A percentile compares a stretch with the other conserved stretches of the same genome.
Evolutionary conservation across 1,140 invertebrate species (phyloP).

Genomic region (Drosophila pseudoananassae): DNA sequence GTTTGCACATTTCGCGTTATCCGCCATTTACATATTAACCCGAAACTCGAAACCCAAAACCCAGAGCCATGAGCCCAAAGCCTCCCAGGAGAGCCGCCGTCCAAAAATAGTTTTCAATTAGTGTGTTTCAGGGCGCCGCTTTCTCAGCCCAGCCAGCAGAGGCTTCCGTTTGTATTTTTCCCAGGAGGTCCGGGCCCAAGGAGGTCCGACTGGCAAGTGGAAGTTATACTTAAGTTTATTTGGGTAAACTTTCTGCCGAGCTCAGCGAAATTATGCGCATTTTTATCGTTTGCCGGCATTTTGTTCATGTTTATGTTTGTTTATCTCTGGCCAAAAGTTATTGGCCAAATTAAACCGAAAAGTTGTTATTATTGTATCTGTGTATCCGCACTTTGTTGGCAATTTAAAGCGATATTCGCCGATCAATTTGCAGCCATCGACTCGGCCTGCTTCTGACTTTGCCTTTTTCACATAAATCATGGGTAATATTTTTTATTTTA

Average conservation of each 20-base stretch:
- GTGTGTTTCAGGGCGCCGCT: conserved; percentile 44
- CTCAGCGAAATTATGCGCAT: conserved; percentile 74
- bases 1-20: conserved; percentile 80
- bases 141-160: conserved; percentile 1
- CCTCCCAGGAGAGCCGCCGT: conserved; percentile 35
- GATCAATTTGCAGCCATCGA: conserved; percentile 21
- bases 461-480: conserved; percentile 32
- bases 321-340: conserved; percentile 60
- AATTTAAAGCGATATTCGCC: conserved; percentile 50
- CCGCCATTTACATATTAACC: conserved; percentile 78
- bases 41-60: conserved; percentile 41
- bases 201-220: conserved; percentile 1
- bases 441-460: conserved; percentile 9
- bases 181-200: no score
- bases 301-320: conserved; percentile 62
- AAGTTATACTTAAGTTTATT: conserved; percentile 73
- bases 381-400: conserved; percentile 32
- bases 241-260: conserved; percentile 57
- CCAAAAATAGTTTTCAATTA: conserved; percentile 82
- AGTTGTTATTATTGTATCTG: conserved; percentile 43
- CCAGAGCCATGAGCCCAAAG: background rate
- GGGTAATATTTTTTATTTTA: conserved; percentile 73
- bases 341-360: conserved; percentile 59
- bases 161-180: conserved; percentile 31
- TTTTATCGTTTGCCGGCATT: conserved; percentile 61